Conservation (phyloP, 2,888 invertebrate species). For the Bruchidius siliquastri region DNA sequence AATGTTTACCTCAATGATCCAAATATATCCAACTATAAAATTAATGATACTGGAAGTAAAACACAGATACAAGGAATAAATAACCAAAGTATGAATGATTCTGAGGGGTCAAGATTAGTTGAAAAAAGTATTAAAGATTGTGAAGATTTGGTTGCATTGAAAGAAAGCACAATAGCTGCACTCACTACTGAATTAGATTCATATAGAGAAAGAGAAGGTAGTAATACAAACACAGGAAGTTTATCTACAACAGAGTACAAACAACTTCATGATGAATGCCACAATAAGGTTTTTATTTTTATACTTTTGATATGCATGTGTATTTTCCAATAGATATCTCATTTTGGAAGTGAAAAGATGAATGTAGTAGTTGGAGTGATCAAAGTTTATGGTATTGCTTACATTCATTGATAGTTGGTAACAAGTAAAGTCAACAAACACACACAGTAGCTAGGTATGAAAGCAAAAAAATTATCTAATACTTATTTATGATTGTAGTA, state of each 20-base stretch:
- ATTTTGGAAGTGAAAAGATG: no score
- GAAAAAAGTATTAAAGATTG: constrained; percentile 41
- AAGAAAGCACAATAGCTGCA: constrained; percentile 49
- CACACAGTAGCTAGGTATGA: no score
- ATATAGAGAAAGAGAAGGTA: constrained; percentile 49
- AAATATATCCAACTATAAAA: constrained; percentile 33
- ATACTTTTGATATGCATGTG: neutral
- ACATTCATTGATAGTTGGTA: no score
- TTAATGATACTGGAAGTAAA: constrained; percentile 10
- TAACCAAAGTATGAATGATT: constrained; percentile 6
- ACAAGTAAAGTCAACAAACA: no score
- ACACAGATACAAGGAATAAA: constrained; percentile 14
- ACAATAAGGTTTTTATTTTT: constrained; percentile 54
- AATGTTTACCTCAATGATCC: constrained; percentile 43
- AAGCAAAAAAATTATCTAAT: no score
- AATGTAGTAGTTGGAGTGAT: no score
- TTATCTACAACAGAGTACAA: constrained; percentile 67
- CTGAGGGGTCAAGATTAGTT: constrained; percentile 15
- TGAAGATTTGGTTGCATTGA: constrained; percentile 47
- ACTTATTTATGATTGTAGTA: no score
- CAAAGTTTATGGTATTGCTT: no score
- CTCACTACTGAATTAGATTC: constrained; percentile 51
- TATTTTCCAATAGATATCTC: no score
- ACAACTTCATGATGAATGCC: constrained; percentile 66
- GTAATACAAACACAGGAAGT: constrained; percentile 50